Percentiles rank a stretch among this genome's conserved stretches.
phyloP scores from a whole-genome alignment of 2,888 invertebrate species.

The Yponomeuta evonymella region DNA sequence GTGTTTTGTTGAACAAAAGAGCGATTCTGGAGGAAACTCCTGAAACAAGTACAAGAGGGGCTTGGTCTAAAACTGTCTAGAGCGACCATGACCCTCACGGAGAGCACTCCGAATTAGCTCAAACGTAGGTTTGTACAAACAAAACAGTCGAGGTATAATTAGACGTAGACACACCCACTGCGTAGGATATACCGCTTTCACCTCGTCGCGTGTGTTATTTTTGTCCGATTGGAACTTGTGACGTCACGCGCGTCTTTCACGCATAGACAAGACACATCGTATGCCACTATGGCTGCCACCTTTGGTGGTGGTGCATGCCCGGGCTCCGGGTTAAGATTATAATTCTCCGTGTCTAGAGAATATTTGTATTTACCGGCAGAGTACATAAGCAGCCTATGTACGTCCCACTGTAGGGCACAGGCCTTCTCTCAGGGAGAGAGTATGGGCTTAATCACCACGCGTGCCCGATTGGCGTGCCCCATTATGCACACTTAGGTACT shows the following conservation, averaged over 20 bases:
- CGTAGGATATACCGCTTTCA: conserved; percentile 30
- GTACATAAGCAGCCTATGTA: too few species aligned
- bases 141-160: conserved; percentile 45
- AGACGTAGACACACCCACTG: conserved; percentile 49
- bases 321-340: too few species aligned
- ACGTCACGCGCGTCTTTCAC: conserved; percentile 28
- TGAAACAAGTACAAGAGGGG: not conserved
- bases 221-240: conserved; percentile 17
- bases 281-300: too few species aligned
- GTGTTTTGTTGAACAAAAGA: not conserved
- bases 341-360: too few species aligned
- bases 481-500: too few species aligned
- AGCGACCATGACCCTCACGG: not conserved
- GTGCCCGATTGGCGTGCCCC: too few species aligned
- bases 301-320: too few species aligned
- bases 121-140: not conserved
- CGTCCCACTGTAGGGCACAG: too few species aligned
- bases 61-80: conserved; percentile 18
- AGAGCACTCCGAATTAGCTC: not conserved
- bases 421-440: too few species aligned
- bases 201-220: conserved; percentile 26
- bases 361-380: too few species aligned
- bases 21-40: not conserved
- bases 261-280: too few species aligned
- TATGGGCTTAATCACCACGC: too few species aligned